Base-by-base conservation (phyloP, 2,888 invertebrate species). In the Scotopteryx bipunctaria region DNA sequence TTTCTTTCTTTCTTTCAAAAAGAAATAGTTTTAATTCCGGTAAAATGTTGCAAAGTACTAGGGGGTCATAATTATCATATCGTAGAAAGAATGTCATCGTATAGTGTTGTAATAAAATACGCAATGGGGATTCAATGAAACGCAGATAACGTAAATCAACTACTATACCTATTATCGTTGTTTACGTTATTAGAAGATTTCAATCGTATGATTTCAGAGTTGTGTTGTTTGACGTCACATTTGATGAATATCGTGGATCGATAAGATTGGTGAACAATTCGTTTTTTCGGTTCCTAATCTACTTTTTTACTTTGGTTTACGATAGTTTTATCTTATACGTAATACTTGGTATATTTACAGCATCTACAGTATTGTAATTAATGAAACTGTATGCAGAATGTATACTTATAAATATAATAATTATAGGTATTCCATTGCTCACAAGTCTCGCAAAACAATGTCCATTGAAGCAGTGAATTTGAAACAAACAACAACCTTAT, bases 401-500 rank as follows among this genome's bases (percentile, higher is more conserved):
- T n/a, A n/a, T n/a, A n/a, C n/a, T n/a, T n/a, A n/a, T n/a, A n/a
- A n/a, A n/a, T n/a, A n/a, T n/a, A n/a, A n/a, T n/a, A n/a, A n/a
- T n/a, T n/a, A n/a, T n/a, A n/a, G n/a, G n/a, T n/a, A n/a, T n/a
- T n/a, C n/a, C n/a, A n/a, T n/a, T n/a, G n/a, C n/a, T n/a, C n/a
- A n/a, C n/a, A n/a, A n/a, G 25, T n/a, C 21, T 9, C 9, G 9
- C 25, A 25, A 25, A n/a, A 25, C 25, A 25, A 25, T 25, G 25
- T 25, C 25, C n/a, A 25, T 31, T 29, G 27, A 9, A 35, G 19
- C 36, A 38, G 13, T 16, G 11, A 35, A 27, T 50, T 40, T 43
- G 23, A n/a, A n/a, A 27, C 33, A 54, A 42, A 48, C 44, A 54
- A 37, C 33, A n/a, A 40, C n/a, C n/a, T 15, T 36, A 40, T 47